Percentiles rank a stretch among this genome's conserved stretches.
Evolutionary conservation across 1,140 invertebrate species (phyloP).

Genomic region (Atta colombica): DNA sequence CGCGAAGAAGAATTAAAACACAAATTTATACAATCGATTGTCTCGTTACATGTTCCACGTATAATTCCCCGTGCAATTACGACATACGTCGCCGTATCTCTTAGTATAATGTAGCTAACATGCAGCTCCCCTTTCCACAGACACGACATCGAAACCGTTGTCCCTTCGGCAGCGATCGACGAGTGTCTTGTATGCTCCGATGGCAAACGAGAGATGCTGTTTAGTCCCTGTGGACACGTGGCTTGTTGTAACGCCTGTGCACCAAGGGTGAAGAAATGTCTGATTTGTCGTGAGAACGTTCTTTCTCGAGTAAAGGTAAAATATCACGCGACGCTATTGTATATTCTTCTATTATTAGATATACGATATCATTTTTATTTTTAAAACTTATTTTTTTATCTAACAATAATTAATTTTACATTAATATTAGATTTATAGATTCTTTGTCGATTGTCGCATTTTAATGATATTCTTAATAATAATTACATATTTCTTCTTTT

Average conservation of each 20-base stretch:
- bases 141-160: constrained; percentile 81
- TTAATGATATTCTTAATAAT: constrained; percentile 1
- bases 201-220: constrained; percentile 95
- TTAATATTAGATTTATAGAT: neutral
- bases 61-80: constrained; percentile 28
- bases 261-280: constrained; percentile 97
- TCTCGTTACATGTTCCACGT: neutral
- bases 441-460: neutral
- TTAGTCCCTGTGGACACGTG: constrained; percentile 96
- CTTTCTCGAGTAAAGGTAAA: constrained; percentile 91
- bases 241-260: constrained; percentile 97
- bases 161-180: constrained; percentile 89
- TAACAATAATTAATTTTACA: neutral
- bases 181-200: constrained; percentile 99
- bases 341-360: neutral
- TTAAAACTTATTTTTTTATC: neutral
- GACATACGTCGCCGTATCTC: neutral
- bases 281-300: constrained; percentile 96
- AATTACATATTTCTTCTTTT: neutral
- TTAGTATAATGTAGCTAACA: constrained; percentile 3
- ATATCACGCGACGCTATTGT: neutral
- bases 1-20: neutral
- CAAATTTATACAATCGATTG: neutral
- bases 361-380: neutral
- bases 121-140: constrained; percentile 72